Conservation (phyloP, 1,140 invertebrate species). For the Maconellicoccus hirsutus region DNA sequence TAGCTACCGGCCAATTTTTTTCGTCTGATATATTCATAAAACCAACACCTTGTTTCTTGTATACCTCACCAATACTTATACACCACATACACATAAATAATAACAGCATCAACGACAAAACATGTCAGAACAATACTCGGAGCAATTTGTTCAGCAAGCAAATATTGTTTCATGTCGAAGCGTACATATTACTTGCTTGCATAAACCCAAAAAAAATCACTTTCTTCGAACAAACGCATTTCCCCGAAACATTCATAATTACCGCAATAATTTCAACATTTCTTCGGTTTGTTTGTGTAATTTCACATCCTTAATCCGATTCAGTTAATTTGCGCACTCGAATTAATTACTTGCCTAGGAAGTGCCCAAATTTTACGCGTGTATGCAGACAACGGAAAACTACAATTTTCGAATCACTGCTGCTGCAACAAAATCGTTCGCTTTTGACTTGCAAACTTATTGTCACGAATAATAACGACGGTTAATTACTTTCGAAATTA, state of each 20-base stretch:
- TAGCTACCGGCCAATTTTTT: background rate
- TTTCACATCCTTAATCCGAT: no score
- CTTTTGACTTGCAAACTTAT: background rate
- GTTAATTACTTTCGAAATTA: conserved; percentile 17
- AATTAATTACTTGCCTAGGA: no score
- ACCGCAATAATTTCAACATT: background rate
- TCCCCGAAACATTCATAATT: background rate
- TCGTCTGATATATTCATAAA: background rate
- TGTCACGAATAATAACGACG: conserved; percentile 15
- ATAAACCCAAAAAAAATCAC: background rate
- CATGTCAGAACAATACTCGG: background rate
- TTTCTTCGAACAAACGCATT: background rate
- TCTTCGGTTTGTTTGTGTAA: no score
- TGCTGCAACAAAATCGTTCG: background rate
- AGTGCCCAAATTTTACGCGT: background rate
- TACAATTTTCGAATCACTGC: background rate
- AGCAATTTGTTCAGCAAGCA: background rate
- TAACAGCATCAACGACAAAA: background rate
- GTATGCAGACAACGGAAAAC: background rate
- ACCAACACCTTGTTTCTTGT: background rate
- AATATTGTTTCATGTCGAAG: background rate
- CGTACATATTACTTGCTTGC: background rate
- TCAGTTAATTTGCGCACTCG: no score
- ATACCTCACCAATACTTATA: background rate
- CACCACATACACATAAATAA: background rate